Base-by-base conservation (phyloP, 2,888 invertebrate genomes). In the Ischnura elegans region DNA sequence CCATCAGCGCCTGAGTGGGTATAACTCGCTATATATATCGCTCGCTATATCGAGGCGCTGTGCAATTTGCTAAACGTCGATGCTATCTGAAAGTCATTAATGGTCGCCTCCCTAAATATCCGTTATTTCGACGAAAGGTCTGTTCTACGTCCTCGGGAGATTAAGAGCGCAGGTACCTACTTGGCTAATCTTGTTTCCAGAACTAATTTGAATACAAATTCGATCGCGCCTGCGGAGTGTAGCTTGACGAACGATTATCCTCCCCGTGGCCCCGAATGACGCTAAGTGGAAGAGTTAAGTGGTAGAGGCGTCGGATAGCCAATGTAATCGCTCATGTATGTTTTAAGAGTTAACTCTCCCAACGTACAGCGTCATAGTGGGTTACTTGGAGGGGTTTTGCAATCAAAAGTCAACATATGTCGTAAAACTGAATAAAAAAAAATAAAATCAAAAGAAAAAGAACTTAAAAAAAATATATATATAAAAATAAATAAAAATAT, bases 161-260 rank as follows among this genome's bases (percentile, higher is more conserved):
- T 76, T 76, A 76, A 76, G 76, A 76, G 76, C 29, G 4, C 29
- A 76, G 29, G n/a, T n/a, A n/a, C n/a, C n/a, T n/a, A n/a, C 36
- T 36, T 13, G 36, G 76, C 76, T 76, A 36, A 76, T 76, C 76
- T 76, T 76, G 36, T 76, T 76, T 25, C 76, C 10, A 13, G 29
- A 76, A 76, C 36, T 36, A 76, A 76, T 76, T 76, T 76, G 76
- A 76, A 76, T 76, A 76, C 76, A 76, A 76, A 76, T 76, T 76
- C 76, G 76, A 76, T 76, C 6, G 76, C 25, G 76, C n/a, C n/a
- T n/a, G n/a, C 36, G 76, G 16, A 29, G 36, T 76, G 29, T 10
- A 76, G 29, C 13, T 36, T 76, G 13, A 76, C 76, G 76, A 76
- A 76, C 76, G 76, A 76, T 76, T 76, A 76, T 76, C 76, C 16